These are phyloP conservation scores for Craseonycteris thonglongyai DNA, from an alignment of 2,113 vertebrate genomes.

Conservation along the genomic window DNA sequence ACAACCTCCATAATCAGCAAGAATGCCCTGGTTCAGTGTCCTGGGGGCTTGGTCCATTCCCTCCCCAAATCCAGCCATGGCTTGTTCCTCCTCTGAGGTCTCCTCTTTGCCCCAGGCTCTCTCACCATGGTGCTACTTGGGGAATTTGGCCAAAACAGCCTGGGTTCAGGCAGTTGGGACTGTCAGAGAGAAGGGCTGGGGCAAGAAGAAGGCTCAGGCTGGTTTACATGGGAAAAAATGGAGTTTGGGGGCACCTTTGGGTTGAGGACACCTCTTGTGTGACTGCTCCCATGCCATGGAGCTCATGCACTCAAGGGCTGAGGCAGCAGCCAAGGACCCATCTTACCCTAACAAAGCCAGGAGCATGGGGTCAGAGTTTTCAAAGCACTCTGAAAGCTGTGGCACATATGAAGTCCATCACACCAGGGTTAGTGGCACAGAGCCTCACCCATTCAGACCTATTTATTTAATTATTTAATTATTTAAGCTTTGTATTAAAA, in stretches of 20 bases:
- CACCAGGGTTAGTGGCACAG: background rate
- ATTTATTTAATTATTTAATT: background rate
- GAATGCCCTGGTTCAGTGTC: background rate
- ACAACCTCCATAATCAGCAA: conserved; percentile 13
- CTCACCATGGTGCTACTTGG: background rate
- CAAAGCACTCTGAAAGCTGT: background rate
- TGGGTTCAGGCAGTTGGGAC: background rate
- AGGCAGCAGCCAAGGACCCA: background rate
- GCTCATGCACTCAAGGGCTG: background rate
- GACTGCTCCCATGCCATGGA: background rate
- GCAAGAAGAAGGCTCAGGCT: background rate
- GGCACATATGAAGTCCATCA: background rate
- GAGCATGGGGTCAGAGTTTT: background rate
- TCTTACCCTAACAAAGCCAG: background rate
- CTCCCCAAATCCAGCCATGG: background rate
- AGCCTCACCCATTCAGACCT: background rate
- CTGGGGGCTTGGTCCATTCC: background rate
- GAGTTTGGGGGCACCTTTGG: background rate
- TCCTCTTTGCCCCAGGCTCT: background rate
- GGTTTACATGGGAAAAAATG: background rate
- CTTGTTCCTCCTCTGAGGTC: background rate
- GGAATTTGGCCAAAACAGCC: background rate
- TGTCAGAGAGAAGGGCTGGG: background rate
- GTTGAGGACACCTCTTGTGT: background rate
- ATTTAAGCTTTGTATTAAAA: too few species aligned